Conservation (phyloP, 2,888 invertebrate species). For the Cacoxenus indagator region DNA sequence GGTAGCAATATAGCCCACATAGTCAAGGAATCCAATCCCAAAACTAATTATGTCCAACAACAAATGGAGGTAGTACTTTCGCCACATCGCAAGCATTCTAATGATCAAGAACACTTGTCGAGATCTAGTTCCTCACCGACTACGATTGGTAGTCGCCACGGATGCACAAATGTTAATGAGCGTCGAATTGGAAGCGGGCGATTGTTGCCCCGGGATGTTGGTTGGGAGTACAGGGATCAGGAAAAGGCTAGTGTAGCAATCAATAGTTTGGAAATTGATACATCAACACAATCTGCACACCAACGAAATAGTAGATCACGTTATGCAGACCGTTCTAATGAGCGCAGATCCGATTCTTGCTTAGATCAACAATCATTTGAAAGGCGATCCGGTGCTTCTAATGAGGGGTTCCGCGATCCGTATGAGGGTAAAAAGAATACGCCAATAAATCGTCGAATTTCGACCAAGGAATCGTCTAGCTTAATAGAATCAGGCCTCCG, state of each 20-base stretch:
- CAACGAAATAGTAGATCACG: constrained; percentile 39
- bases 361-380: constrained; percentile 76
- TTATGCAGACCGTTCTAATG: constrained; percentile 31
- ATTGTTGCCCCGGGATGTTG: constrained; percentile 74
- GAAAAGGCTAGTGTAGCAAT: constrained; percentile 25
- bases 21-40: background rate
- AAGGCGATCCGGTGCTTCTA: constrained; percentile 69
- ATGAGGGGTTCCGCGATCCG: constrained; percentile 34
- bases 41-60: background rate
- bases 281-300: constrained; percentile 31
- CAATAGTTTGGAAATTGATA: constrained; percentile 39
- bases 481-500: constrained; percentile 27
- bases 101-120: constrained; percentile 21
- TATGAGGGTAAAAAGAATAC: constrained; percentile 48
- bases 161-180: constrained; percentile 45
- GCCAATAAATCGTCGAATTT: constrained; percentile 35
- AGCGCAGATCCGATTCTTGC: constrained; percentile 5
- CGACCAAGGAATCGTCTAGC: constrained; percentile 42
- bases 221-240: constrained; percentile 72
- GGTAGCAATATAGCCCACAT: background rate
- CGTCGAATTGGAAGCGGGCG: constrained; percentile 89
- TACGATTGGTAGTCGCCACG: constrained; percentile 33
- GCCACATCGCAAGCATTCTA: background rate
- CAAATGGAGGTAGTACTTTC: background rate
- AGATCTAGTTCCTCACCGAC: constrained; percentile 38